Evolutionary conservation across 2,797 vertebrate genomes (phyloP).

Genomic region (Takifugu rubripes): DNA sequence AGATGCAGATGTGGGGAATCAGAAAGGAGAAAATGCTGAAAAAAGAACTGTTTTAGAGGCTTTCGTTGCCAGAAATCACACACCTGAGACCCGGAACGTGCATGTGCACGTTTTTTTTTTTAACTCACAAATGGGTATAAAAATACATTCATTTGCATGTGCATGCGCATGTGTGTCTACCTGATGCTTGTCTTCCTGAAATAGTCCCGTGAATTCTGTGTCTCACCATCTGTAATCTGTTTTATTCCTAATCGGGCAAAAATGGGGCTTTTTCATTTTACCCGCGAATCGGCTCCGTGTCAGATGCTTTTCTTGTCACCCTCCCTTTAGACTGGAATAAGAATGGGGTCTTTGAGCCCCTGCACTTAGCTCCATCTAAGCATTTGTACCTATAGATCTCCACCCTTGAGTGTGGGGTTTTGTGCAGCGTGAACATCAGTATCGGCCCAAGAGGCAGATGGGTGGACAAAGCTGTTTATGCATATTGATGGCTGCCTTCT

Average conservation of each 20-base stretch:
- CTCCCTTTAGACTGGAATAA: slow-evolving; percentile 16
- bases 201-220: slow-evolving; percentile 29
- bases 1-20: slow-evolving; percentile 31
- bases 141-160: slow-evolving; percentile 15
- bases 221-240: slow-evolving; percentile 39
- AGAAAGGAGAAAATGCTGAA: slow-evolving; percentile 27
- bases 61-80: slow-evolving; percentile 63
- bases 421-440: slow-evolving; percentile 32
- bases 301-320: background rate
- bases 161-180: slow-evolving; percentile 17
- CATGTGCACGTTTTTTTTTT: slow-evolving; percentile 20
- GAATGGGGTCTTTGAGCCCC: slow-evolving; percentile 31
- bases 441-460: slow-evolving; percentile 40
- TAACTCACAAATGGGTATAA: slow-evolving; percentile 18
- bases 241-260: slow-evolving; percentile 46
- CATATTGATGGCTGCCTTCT: slow-evolving; percentile 69
- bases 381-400: slow-evolving; percentile 39
- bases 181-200: slow-evolving; percentile 21
- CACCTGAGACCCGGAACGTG: slow-evolving; percentile 68
- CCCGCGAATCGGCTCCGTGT: slow-evolving; percentile 31
- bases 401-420: slow-evolving; percentile 39
- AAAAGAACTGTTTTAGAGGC: slow-evolving; percentile 53
- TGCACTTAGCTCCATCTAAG: slow-evolving; percentile 33
- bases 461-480: slow-evolving; percentile 60
- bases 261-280: slow-evolving; percentile 36